These are phyloP conservation scores for Tetragonula carbonaria DNA, from an alignment of 2,888 invertebrate species.

Conservation along the genomic window DNA sequence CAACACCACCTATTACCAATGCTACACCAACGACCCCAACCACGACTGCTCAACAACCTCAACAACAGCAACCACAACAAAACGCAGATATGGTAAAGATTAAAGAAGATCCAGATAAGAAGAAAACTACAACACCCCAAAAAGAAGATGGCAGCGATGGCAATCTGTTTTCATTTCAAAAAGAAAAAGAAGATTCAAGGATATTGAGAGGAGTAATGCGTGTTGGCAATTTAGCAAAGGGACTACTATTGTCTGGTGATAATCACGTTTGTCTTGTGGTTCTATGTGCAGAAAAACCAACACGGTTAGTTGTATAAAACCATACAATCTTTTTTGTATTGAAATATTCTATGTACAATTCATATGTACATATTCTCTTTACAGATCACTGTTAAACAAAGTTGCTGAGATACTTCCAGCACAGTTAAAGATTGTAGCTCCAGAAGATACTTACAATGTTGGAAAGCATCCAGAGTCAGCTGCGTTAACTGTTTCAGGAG, in stretches of 20 bases:
- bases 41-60: conserved; percentile 63
- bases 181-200: conserved; percentile 88
- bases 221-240: conserved; percentile 95
- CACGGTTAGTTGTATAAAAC: conserved; percentile 84
- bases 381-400: conserved; percentile 91
- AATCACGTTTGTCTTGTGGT: conserved; percentile 96
- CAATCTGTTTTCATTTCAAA: conserved; percentile 88
- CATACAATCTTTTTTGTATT: background rate
- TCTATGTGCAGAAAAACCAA: conserved; percentile 97
- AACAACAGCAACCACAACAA: conserved; percentile 62
- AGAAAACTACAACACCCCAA: conserved; percentile 77
- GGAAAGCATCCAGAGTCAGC: conserved; percentile 94
- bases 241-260: conserved; percentile 95
- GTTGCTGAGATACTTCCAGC: conserved; percentile 93
- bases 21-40: conserved; percentile 68
- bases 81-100: conserved; percentile 80
- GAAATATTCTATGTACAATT: background rate
- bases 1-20: conserved; percentile 68
- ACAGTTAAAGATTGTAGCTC: conserved; percentile 90
- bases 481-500: conserved; percentile 93
- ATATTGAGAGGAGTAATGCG: conserved; percentile 98
- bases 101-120: conserved; percentile 86
- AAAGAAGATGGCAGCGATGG: conserved; percentile 91
- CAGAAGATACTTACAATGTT: conserved; percentile 92
- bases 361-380: conserved; percentile 34